Percentiles rank a stretch among this genome's conserved stretches.
Evolutionary conservation across 2,113 vertebrate genomes (phyloP).

Genomic region (Poicephalus meyeri): DNA sequence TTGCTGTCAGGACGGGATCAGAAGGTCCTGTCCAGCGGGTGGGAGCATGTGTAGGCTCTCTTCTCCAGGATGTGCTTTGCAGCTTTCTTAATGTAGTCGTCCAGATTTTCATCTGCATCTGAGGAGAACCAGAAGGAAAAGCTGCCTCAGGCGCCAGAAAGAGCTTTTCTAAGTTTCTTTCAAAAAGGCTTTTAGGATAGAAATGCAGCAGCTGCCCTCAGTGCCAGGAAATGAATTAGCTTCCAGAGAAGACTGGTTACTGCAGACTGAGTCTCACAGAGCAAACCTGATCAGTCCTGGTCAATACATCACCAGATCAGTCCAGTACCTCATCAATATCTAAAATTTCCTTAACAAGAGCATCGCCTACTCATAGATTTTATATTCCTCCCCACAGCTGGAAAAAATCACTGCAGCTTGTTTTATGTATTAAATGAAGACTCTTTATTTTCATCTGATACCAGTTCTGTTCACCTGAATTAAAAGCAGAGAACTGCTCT

Average conservation of each 20-base stretch:
- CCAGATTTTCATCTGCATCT: constrained; percentile 90
- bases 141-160: background rate
- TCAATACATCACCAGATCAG: background rate
- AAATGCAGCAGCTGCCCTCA: background rate
- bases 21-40: constrained; percentile 88
- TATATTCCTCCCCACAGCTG: background rate
- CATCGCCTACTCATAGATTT: background rate
- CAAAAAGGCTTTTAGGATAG: background rate
- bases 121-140: background rate
- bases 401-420: background rate
- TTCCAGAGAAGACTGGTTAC: background rate
- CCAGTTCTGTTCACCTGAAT: background rate
- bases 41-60: constrained; percentile 86
- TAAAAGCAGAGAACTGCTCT: background rate
- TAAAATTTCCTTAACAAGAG: background rate
- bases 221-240: background rate
- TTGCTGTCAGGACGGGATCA: constrained; percentile 48
- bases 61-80: constrained; percentile 86
- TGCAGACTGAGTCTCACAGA: background rate
- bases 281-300: background rate
- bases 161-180: background rate
- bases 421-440: background rate
- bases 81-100: constrained; percentile 89
- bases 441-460: background rate
- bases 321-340: background rate